phyloP scores from a whole-genome alignment of 2,797 vertebrate genomes.

The Danio albolineatus region DNA sequence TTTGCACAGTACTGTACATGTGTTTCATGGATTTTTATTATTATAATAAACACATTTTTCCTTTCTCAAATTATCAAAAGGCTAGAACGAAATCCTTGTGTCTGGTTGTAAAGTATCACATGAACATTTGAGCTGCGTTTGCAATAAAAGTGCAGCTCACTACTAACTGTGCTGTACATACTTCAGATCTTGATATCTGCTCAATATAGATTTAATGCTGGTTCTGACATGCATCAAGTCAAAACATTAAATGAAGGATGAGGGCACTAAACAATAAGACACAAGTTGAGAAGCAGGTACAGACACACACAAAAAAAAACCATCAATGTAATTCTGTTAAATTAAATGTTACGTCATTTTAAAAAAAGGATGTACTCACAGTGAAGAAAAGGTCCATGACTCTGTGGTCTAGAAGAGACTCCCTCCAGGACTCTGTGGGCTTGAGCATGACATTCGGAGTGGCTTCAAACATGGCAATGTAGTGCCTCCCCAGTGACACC shows the following conservation, averaged over 20 bases:
- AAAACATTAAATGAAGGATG: background rate
- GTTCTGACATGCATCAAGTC: background rate
- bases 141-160: background rate
- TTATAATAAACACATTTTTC: too few species aligned
- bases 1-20: too few species aligned
- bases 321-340: background rate
- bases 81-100: background rate
- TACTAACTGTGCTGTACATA: background rate
- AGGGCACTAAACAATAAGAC: background rate
- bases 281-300: too few species aligned
- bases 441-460: constrained; percentile 98
- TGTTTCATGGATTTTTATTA: too few species aligned
- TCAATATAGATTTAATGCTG: background rate
- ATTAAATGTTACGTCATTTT: background rate
- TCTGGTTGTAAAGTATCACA: background rate
- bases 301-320: too few species aligned
- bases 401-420: constrained; percentile 95
- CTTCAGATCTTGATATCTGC: background rate
- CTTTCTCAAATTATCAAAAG: background rate
- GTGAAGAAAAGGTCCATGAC: constrained; percentile 99
- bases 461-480: constrained; percentile 99
- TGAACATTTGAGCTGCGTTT: too few species aligned
- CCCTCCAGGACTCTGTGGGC: constrained; percentile 97
- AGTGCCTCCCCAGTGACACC: constrained; percentile 98
- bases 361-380: constrained; percentile 81